These are phyloP conservation scores for human DNA, from an alignment of 2,113 vertebrate species.

Conservation along the genomic window GRCh38 chr15:44236501-44237000, in stretches of 20 bases:
- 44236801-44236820: background rate
- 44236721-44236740: conserved; percentile 4
- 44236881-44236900: background rate
- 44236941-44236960: no score
- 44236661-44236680: background rate
- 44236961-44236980: no score
- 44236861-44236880: conserved; percentile 11
- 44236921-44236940: background rate
- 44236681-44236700: conserved; percentile 32
- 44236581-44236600: no score
- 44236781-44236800: background rate
- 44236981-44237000: no score
- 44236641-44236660: background rate
- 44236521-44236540: no score
- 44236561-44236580: no score
- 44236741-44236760: conserved; percentile 31
- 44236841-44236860: conserved; percentile 31
- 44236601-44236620: background rate
- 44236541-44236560: no score
- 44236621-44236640: conserved; percentile 31
- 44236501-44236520: no score
- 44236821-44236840: conserved; percentile 21
- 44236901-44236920: background rate
- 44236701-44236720: background rate
- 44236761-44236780: conserved; percentile 41